phyloP scores from a whole-genome alignment of 2,113 vertebrate genomes.

The Dasyornis broadbenti region DNA sequence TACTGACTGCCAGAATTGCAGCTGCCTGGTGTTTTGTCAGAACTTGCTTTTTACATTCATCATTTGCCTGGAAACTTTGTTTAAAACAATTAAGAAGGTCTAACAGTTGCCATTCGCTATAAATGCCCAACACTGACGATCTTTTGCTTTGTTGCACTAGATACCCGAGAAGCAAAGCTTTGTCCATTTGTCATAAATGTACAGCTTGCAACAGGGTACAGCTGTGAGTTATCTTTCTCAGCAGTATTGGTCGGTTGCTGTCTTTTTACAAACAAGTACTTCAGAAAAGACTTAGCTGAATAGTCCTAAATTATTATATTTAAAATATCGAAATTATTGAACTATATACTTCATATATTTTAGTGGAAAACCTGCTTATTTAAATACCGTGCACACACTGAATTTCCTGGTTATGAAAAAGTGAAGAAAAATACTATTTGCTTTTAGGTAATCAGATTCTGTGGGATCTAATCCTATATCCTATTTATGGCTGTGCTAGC shows the following conservation, averaged over 20 bases:
- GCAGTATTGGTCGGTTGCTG: background rate
- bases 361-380: constrained; percentile 2
- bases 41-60: background rate
- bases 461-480: constrained; percentile 89
- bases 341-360: constrained; percentile 9
- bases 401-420: constrained; percentile 46
- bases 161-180: background rate
- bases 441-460: constrained; percentile 92
- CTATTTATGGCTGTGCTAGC: constrained; percentile 86
- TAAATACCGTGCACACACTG: constrained; percentile 33
- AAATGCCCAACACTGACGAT: background rate
- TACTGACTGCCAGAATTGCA: background rate
- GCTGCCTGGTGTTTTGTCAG: background rate
- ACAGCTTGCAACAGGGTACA: background rate
- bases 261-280: background rate
- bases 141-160: background rate
- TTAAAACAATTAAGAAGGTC: background rate
- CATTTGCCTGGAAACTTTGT: background rate
- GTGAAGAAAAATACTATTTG: constrained; percentile 78
- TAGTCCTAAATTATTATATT: background rate
- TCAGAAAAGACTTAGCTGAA: background rate
- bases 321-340: background rate
- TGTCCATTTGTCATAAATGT: background rate
- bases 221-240: background rate
- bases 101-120: background rate